Evolutionary conservation across 1,140 invertebrate genomes (phyloP).

Genomic region (Brachionus sp.): DNA sequence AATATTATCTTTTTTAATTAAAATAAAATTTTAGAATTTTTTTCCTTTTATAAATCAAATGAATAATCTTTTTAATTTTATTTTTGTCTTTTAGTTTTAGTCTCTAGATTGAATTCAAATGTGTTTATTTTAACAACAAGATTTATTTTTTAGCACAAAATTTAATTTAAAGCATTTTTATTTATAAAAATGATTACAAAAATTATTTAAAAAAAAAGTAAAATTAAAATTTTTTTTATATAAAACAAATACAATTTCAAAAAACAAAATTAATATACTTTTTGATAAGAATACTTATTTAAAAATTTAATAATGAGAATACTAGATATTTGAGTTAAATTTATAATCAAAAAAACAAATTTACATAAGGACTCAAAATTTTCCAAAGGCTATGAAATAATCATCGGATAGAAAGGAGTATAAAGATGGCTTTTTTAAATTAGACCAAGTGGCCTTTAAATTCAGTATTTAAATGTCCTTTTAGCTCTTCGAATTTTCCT

Average conservation of each 20-base stretch:
- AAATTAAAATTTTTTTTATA: background rate
- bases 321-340: background rate
- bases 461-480: conserved; percentile 25
- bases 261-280: background rate
- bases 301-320: background rate
- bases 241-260: background rate
- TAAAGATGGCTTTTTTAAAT: background rate
- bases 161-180: background rate
- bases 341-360: background rate
- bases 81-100: too few species aligned
- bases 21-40: too few species aligned
- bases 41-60: too few species aligned
- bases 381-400: background rate
- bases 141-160: too few species aligned
- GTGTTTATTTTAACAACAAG: too few species aligned
- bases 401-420: background rate
- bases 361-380: conserved; percentile 7
- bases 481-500: conserved; percentile 37
- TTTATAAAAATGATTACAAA: background rate
- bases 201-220: background rate
- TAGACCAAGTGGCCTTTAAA: conserved; percentile 34
- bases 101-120: too few species aligned
- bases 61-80: too few species aligned
- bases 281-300: background rate
- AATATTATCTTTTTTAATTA: too few species aligned